These are phyloP conservation scores for Rhagonycha fulva DNA, from an alignment of 2,888 invertebrate genomes.

Conservation along the genomic window DNA sequence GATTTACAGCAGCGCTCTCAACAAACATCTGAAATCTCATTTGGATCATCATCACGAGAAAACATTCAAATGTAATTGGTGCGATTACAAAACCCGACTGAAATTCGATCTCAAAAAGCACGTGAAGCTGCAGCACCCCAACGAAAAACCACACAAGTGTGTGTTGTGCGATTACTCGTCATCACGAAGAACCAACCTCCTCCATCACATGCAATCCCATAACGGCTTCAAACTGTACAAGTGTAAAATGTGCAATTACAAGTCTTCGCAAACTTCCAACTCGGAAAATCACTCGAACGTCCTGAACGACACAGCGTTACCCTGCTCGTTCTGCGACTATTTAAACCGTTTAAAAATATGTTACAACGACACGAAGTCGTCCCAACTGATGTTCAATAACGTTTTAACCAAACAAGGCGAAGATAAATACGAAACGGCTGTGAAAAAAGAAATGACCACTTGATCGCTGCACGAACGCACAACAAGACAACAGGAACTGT, in stretches of 20 bases:
- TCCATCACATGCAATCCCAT: conserved; percentile 11
- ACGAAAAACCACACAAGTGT: conserved; percentile 7
- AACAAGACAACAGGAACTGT: neutral
- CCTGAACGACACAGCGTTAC: neutral
- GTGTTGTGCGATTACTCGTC: conserved; percentile 3
- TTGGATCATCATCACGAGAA: conserved; percentile 1
- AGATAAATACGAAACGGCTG: conserved; percentile 12
- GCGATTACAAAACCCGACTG: conserved; percentile 2
- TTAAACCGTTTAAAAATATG: neutral
- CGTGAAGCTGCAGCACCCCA: conserved; percentile 2
- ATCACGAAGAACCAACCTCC: neutral
- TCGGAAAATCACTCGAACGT: neutral
- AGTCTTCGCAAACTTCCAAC: neutral
- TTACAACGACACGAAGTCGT: neutral
- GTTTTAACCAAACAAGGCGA: neutral
- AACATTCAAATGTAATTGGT: neutral
- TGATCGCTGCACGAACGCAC: neutral
- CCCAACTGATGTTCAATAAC: neutral
- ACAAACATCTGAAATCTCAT: neutral
- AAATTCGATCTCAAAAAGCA: conserved; percentile 6
- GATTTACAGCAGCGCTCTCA: neutral
- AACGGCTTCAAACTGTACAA: neutral
- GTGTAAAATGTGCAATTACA: conserved; percentile 7
- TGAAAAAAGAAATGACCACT: conserved; percentile 16
- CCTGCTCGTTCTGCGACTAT: neutral